Evolutionary conservation across 2,113 vertebrate species (phyloP).

Genomic region (Sander lucioperca): DNA sequence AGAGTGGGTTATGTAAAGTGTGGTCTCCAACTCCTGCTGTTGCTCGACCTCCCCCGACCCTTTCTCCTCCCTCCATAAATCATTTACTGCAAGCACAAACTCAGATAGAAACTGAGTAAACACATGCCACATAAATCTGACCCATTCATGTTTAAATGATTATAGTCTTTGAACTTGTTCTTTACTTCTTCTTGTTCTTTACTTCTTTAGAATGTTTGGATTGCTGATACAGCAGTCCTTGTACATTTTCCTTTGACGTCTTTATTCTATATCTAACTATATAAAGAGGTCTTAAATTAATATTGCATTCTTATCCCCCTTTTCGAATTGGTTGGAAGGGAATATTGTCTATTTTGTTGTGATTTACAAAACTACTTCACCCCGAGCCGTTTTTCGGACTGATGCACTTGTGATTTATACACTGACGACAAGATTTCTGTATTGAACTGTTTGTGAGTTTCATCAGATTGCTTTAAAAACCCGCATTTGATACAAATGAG

Average conservation of each 20-base stretch:
- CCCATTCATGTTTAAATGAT: background rate
- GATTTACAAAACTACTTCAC: background rate
- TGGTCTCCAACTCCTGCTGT: background rate
- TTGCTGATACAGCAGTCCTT: background rate
- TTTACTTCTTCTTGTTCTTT: too few relatives aligned
- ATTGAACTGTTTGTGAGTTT: too few relatives aligned
- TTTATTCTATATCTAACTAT: background rate
- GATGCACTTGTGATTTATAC: background rate
- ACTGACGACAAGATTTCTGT: background rate
- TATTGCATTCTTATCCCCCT: background rate
- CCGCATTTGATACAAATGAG: too few relatives aligned
- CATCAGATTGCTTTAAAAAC: too few relatives aligned
- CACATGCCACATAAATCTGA: constrained; percentile 40
- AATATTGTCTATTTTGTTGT: background rate
- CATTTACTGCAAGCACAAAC: constrained; percentile 62
- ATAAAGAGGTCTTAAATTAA: background rate
- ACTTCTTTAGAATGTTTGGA: background rate
- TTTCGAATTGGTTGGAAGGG: background rate
- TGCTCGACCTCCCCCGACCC: background rate
- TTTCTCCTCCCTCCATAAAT: constrained; percentile 67
- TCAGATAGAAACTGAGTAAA: constrained; percentile 41
- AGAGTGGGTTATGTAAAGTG: background rate
- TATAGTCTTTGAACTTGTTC: constrained; percentile 2
- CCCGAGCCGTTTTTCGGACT: background rate
- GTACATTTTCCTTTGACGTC: background rate